phyloP scores from a whole-genome alignment of 1,140 invertebrate genomes.

The Semibalanus balanoides region DNA sequence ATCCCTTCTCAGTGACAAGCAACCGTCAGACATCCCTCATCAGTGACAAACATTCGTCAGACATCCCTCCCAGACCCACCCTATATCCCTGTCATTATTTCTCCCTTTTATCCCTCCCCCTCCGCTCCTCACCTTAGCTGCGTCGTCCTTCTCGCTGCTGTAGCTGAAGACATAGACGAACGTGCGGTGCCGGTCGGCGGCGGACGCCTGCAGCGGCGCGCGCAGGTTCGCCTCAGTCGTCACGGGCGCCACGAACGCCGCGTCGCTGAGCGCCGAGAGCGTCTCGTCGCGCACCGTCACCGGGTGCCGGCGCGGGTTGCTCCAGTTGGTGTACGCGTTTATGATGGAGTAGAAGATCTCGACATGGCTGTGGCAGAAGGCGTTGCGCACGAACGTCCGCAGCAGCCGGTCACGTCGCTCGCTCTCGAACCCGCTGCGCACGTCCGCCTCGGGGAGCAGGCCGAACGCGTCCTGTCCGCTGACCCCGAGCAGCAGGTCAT shows the following conservation, averaged over 20 bases:
- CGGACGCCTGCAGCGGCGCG: constrained; percentile 29
- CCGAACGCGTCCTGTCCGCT: constrained; percentile 39
- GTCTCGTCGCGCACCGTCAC: constrained; percentile 83
- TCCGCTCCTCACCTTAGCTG: constrained; percentile 53
- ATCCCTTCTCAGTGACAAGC: too few species aligned
- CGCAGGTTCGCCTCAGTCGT: constrained; percentile 65
- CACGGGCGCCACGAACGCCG: constrained; percentile 70
- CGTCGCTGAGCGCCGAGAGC: constrained; percentile 81
- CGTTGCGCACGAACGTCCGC: constrained; percentile 82
- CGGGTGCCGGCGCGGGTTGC: constrained; percentile 75
- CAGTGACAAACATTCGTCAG: too few species aligned
- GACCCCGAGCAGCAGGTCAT: constrained; percentile 43
- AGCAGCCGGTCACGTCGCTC: constrained; percentile 78
- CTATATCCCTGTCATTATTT: too few species aligned
- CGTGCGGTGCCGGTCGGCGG: constrained; percentile 37
- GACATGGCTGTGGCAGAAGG: constrained; percentile 82
- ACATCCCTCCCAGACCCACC: too few species aligned
- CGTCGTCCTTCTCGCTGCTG: constrained; percentile 79
- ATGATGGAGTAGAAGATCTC: constrained; percentile 94
- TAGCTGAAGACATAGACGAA: constrained; percentile 91
- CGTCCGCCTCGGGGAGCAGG: constrained; percentile 32
- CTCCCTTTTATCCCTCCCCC: too few species aligned
- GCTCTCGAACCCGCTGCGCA: constrained; percentile 84
- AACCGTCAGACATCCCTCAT: too few species aligned
- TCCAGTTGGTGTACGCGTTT: constrained; percentile 97